Conservation (phyloP, 2,113 vertebrate species). For the Periophthalmus modestus region DNA sequence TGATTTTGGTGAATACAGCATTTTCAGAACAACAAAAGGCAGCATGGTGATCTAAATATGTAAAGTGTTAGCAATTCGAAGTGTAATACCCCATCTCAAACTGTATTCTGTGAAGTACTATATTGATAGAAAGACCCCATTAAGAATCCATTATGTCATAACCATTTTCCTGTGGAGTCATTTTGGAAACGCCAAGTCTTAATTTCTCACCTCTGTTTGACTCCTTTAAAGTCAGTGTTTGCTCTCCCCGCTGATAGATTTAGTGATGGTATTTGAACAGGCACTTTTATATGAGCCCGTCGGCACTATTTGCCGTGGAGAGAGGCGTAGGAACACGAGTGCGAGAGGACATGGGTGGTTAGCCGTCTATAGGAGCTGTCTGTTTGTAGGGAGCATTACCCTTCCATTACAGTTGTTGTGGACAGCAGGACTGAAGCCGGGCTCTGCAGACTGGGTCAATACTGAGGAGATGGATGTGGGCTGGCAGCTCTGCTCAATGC, state of each 20-base stretch:
- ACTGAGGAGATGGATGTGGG: slow-evolving; percentile 19
- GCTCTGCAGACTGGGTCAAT: slow-evolving; percentile 40
- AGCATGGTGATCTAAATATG: too few species aligned
- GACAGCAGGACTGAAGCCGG: slow-evolving; percentile 31
- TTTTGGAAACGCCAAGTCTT: background rate
- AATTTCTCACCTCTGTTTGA: background rate
- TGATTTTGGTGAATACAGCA: too few species aligned
- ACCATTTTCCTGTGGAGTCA: background rate
- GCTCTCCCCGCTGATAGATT: slow-evolving; percentile 2
- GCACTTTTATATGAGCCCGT: slow-evolving; percentile 6
- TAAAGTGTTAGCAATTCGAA: too few species aligned
- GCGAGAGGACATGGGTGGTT: slow-evolving; percentile 24
- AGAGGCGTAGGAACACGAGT: slow-evolving; percentile 12
- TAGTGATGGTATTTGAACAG: slow-evolving; percentile 20
- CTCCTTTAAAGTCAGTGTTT: background rate
- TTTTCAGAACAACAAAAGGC: too few species aligned
- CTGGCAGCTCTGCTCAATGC: slow-evolving; percentile 7
- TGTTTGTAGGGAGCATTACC: slow-evolving; percentile 48
- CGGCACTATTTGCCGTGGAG: slow-evolving; percentile 24
- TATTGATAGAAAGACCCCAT: background rate
- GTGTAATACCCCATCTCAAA: background rate
- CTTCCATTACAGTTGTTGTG: slow-evolving; percentile 54
- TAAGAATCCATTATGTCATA: background rate
- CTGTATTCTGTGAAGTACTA: background rate
- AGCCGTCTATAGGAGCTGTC: slow-evolving; percentile 30